A percentile compares a stretch with the other conserved stretches of the same genome.
These are phyloP conservation scores for Sternotherus odoratus DNA, from an alignment of 2,797 vertebrate genomes.

Conservation along the genomic window DNA sequence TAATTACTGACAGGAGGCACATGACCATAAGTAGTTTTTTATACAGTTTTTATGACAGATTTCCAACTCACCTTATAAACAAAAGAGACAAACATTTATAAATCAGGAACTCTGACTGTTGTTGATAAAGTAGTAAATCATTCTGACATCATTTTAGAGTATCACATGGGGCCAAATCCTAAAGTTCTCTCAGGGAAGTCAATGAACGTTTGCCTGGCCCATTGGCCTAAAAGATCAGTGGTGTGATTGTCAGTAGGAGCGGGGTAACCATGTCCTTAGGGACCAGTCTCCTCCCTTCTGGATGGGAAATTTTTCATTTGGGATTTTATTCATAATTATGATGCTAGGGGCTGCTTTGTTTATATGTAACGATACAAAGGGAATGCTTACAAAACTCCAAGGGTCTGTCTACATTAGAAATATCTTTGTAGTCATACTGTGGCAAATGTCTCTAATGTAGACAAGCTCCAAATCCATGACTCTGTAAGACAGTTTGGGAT, in stretches of 20 bases:
- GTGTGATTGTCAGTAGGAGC: neutral
- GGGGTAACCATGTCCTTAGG: neutral
- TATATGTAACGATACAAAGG: neutral
- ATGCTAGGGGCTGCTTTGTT: neutral
- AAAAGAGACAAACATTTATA: neutral
- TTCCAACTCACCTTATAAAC: neutral
- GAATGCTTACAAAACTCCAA: neutral
- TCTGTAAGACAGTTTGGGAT: neutral
- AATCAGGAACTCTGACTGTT: neutral
- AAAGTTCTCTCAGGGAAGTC: neutral
- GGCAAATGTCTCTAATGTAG: accelerated
- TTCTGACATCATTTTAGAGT: neutral
- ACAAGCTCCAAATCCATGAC: neutral
- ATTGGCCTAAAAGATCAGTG: neutral
- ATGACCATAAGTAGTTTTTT: neutral
- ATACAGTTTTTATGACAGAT: neutral
- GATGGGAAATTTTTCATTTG: neutral
- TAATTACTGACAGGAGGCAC: neutral
- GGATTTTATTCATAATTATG: neutral
- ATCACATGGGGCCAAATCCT: neutral
- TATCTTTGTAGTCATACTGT: neutral
- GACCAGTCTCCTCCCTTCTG: neutral
- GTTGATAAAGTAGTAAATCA: neutral
- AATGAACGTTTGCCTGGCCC: neutral
- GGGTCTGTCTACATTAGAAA: neutral